A percentile compares a stretch with the other conserved stretches of the same genome.
These are phyloP conservation scores for Sapajus apella DNA, from an alignment of 2,113 vertebrate species.

Conservation along the genomic window DNA sequence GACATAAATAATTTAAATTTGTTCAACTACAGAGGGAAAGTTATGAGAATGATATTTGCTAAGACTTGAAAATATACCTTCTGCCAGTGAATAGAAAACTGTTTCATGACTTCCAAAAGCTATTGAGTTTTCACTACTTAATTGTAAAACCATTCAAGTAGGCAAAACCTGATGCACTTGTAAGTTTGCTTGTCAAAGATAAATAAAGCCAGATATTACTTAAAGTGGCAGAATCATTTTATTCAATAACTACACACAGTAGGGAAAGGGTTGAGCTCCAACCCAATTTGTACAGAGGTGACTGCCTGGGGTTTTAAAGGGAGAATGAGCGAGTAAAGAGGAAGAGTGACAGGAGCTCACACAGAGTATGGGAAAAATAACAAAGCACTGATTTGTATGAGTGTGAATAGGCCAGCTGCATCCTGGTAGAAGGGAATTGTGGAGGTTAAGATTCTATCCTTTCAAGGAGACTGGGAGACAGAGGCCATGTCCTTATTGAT, in stretches of 20 bases:
- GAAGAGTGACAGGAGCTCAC: background rate
- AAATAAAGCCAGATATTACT: background rate
- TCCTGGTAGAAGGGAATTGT: accelerated
- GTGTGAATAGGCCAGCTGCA: too few relatives aligned
- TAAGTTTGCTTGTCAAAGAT: background rate
- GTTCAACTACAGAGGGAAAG: background rate
- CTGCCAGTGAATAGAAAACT: background rate
- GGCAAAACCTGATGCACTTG: background rate
- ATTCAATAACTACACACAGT: background rate
- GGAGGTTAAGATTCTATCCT: background rate
- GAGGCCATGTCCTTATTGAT: background rate
- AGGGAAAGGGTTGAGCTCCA: background rate
- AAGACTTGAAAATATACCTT: background rate
- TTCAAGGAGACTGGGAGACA: background rate
- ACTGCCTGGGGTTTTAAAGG: background rate
- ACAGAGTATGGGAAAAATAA: background rate
- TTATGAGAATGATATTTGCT: background rate
- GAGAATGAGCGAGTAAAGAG: background rate
- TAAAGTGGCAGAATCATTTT: background rate
- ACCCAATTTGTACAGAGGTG: background rate
- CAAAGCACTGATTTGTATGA: accelerated
- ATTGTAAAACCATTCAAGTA: background rate
- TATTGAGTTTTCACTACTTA: background rate
- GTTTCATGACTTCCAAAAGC: background rate
- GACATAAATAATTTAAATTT: background rate